Conservation (phyloP, 2,888 invertebrate species). For the Ectemnius cavifrons region DNA sequence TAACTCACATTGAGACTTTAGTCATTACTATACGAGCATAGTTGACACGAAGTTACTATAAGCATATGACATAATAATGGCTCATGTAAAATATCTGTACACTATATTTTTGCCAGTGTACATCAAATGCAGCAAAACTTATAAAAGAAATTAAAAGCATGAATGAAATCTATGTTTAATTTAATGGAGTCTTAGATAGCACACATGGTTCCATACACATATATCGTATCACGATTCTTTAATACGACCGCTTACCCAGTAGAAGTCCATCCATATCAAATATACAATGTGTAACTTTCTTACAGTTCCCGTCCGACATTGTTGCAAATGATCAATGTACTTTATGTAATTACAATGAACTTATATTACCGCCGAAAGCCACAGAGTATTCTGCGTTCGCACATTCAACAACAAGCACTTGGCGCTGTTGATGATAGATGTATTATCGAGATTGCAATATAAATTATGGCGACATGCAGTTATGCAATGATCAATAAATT, state of each 20-base stretch:
- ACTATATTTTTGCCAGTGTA: not conserved
- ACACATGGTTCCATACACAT: not conserved
- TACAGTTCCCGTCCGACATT: constrained; percentile 41
- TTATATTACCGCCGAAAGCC: not conserved
- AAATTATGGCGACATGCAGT: constrained; percentile 19
- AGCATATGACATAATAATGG: constrained; percentile 7
- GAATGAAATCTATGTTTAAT: too few species aligned
- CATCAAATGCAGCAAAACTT: too few species aligned
- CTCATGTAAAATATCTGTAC: not conserved
- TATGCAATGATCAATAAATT: constrained; percentile 18
- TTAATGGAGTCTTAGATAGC: too few species aligned
- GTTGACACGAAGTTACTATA: constrained; percentile 34
- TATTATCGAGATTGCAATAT: not conserved
- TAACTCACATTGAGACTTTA: constrained; percentile 42
- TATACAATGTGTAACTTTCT: constrained; percentile 73
- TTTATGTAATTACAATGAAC: not conserved
- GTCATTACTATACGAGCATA: constrained; percentile 38
- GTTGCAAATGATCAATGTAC: constrained; percentile 14
- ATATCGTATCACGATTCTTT: not conserved
- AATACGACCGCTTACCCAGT: constrained; percentile 64
- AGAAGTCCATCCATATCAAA: constrained; percentile 76
- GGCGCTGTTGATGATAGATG: not conserved
- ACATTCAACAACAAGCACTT: too few species aligned
- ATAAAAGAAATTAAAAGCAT: too few species aligned
- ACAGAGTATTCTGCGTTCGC: too few species aligned